These are phyloP conservation scores for Drosophila equinoxialis DNA, from an alignment of 1,140 invertebrate genomes.

Conservation along the genomic window DNA sequence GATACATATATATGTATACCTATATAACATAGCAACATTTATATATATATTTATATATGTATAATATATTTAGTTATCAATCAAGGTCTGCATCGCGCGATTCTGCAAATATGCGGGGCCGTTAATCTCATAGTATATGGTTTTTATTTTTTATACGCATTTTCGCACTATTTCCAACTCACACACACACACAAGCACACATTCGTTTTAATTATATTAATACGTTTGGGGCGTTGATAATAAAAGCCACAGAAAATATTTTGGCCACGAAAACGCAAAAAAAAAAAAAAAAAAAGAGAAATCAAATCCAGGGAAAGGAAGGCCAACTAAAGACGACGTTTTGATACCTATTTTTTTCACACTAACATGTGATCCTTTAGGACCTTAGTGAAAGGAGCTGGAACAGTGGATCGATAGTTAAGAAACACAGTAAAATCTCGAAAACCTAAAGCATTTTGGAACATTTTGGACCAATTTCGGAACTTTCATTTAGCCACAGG, in stretches of 20 bases:
- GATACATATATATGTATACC: not conserved
- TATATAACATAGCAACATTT: conserved; percentile 15
- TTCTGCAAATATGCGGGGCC: conserved; percentile 50
- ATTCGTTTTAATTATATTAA: conserved; percentile 18
- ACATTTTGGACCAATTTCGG: no score
- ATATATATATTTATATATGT: not conserved
- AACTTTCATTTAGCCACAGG: no score
- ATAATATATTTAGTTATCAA: conserved; percentile 47
- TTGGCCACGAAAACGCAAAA: not conserved
- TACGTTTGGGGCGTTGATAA: conserved; percentile 10
- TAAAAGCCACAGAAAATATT: conserved; percentile 13
- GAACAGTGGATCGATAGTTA: no score
- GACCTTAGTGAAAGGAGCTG: no score
- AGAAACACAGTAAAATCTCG: no score
- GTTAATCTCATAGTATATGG: conserved; percentile 42
- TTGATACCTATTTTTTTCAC: no score
- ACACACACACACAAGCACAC: not conserved
- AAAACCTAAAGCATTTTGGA: no score
- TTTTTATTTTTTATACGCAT: conserved; percentile 15
- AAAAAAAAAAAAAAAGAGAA: no score
- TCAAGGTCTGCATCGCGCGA: conserved; percentile 60
- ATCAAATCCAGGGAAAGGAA: not conserved
- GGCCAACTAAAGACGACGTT: not conserved
- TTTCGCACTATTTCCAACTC: conserved; percentile 14
- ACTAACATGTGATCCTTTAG: no score